Conservation (phyloP, 2,113 vertebrate genomes). For the Paramormyrops kingsleyae region DNA sequence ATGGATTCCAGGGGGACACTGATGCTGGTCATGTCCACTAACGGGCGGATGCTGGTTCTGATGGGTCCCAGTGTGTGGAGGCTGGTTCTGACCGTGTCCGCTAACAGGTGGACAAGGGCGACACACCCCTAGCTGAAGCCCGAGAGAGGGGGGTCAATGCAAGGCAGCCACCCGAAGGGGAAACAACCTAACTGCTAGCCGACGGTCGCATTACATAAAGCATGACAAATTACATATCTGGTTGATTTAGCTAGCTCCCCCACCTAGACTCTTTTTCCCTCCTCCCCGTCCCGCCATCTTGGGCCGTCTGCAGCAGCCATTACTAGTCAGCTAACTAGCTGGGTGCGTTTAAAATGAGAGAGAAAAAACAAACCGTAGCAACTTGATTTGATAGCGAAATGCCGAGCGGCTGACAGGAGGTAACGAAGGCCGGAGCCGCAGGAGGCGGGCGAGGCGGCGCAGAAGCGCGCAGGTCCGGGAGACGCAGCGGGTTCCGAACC, state of each 20-base stretch:
- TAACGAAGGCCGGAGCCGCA: background rate
- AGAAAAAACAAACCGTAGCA: background rate
- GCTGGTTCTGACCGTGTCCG: background rate
- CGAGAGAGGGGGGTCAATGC: background rate
- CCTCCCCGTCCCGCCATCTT: constrained; percentile 79
- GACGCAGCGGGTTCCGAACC: background rate
- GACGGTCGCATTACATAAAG: background rate
- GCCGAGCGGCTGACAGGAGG: background rate
- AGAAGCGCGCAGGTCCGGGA: background rate
- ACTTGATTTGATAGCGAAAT: background rate
- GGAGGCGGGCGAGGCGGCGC: background rate
- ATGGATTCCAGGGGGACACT: background rate
- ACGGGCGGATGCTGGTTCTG: background rate
- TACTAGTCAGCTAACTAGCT: constrained; percentile 59
- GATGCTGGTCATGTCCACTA: background rate
- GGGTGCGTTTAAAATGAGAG: background rate
- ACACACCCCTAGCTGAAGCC: background rate
- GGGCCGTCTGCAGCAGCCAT: constrained; percentile 75
- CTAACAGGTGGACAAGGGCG: background rate
- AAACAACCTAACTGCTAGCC: background rate
- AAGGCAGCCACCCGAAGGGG: background rate
- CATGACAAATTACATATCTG: background rate
- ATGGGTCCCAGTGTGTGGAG: background rate
- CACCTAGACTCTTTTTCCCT: constrained; percentile 50
- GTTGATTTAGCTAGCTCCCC: constrained; percentile 42